Evolutionary conservation across 2,888 invertebrate species (phyloP), one percentile per base, ranked within the genome.

Genomic region (Salpingus planirostris): DNA sequence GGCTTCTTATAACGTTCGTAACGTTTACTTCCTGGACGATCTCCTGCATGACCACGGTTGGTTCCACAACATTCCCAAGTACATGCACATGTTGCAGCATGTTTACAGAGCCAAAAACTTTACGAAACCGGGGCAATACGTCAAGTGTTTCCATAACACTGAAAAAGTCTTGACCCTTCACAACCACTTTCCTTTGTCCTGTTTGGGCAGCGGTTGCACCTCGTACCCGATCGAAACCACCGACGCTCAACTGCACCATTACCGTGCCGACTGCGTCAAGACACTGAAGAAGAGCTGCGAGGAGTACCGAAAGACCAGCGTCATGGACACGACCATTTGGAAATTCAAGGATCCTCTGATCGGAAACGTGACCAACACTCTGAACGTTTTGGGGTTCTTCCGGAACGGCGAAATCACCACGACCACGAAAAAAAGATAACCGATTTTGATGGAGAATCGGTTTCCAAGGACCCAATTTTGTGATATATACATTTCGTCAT

Each of bases 61-160:
- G 73, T 82, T 85, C 66, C 77, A 79, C 47, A 81, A 80, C 52
- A 79, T 82, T 49, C 89, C 89, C 65, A 77, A 79, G 49, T 88
- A 91, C 62, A 79, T 91, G 83, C 91, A 92, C 66, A 92, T 92
- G 91, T 62, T 91, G 59, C 89, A 89, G 65, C 90, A 91, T 67
- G 89, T 90, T 24, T 86, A 88, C 62, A 75, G 91, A 33, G 83
- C 89, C 45, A 80, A 80, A 58, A 91, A 91, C 67, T 91, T 87
- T 67, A 91, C 91, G 4, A 89, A 89, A 64, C 90, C 90, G 3
- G 88, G 90, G 50, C 87, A 87, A 65, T 91, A 90, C 66, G 84
- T 91, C 44, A 92, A 92, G 66, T 90, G 91, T 64, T 92, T 92
- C 70, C 91, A 91, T 66, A 86, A 90, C 67, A 87, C 91, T 15